Conservation (phyloP, 2,113 vertebrate genomes). For the Bos javanicus region DNA sequence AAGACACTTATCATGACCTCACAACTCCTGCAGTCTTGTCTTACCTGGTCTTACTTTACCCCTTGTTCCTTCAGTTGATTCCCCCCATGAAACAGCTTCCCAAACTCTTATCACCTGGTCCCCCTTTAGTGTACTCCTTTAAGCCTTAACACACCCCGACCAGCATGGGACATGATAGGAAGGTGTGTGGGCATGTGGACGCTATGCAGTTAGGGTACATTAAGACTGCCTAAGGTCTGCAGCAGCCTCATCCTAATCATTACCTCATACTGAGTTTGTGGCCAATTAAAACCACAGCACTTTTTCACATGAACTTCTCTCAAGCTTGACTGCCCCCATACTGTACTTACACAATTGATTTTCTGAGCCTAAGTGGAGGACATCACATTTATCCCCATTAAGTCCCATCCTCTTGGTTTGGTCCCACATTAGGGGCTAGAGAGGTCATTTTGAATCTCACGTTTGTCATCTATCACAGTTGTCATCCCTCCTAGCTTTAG, state of each 20-base stretch:
- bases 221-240: not conserved
- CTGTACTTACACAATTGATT: slow-evolving; percentile 51
- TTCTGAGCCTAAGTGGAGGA: slow-evolving; percentile 45
- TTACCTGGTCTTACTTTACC: not conserved
- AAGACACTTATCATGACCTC: not conserved
- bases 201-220: rapidly evolving
- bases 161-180: not conserved
- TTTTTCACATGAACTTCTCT: slow-evolving; percentile 17
- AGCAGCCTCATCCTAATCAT: not conserved
- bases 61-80: not conserved
- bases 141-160: not conserved
- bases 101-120: not conserved
- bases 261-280: not conserved
- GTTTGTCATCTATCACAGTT: not conserved
- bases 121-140: not conserved
- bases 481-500: not conserved
- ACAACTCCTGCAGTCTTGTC: not conserved
- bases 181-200: not conserved
- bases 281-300: slow-evolving; percentile 35
- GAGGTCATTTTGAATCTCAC: slow-evolving; percentile 12
- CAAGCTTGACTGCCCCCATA: not conserved
- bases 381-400: slow-evolving; percentile 54
- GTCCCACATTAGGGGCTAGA: not conserved
- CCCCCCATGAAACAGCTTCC: not conserved
- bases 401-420: slow-evolving; percentile 39